Evolutionary conservation across 2,888 invertebrate genomes (phyloP).

Genomic region (Sicus ferrugineus): DNA sequence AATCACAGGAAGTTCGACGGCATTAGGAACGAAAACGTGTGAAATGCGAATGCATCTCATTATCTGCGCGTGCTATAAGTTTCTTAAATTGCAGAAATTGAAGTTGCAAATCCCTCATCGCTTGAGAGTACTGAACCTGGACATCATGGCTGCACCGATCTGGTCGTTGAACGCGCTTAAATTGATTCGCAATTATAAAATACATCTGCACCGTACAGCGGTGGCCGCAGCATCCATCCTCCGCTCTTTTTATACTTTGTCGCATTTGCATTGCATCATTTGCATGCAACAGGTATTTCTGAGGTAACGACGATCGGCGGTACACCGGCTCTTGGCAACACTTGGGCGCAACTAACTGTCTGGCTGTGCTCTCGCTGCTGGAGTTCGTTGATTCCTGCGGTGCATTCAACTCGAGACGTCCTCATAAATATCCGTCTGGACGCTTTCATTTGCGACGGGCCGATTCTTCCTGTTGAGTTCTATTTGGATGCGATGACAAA

Average conservation of each 20-base stretch:
- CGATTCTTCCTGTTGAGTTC: not conserved
- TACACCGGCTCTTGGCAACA: no score
- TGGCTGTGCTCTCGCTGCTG: not conserved
- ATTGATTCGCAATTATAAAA: not conserved
- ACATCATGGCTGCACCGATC: no score
- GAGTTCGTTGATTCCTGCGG: constrained; percentile 20
- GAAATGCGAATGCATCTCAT: no score
- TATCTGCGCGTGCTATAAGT: no score
- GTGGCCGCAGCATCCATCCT: not conserved
- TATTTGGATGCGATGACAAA: not conserved
- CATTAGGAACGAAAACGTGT: not conserved
- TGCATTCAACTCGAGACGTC: constrained; percentile 11
- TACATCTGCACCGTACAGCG: not conserved
- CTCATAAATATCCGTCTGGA: constrained; percentile 25
- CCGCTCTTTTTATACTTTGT: not conserved
- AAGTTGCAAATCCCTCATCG: no score
- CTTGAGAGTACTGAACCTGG: not conserved
- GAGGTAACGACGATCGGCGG: no score
- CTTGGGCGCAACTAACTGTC: no score
- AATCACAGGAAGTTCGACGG: not conserved
- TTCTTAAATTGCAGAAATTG: no score
- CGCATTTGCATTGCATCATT: not conserved
- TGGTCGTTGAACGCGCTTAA: no score
- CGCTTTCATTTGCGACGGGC: not conserved
- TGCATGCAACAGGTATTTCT: not conserved